These are phyloP conservation scores for Molorchus minor DNA, from an alignment of 2,888 invertebrate genomes.

Conservation along the genomic window DNA sequence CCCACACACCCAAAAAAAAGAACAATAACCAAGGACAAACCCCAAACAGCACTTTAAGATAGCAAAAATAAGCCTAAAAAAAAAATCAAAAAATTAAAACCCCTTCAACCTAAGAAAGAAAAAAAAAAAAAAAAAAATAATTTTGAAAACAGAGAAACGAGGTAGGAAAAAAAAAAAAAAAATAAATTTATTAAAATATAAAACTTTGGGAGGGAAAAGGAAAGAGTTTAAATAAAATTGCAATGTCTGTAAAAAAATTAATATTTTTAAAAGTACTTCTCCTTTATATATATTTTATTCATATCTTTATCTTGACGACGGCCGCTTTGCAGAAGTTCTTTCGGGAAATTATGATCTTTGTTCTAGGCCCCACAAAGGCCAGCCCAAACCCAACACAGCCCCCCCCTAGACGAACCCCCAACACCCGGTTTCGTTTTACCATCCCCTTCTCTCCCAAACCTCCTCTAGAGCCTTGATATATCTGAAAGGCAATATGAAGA, in stretches of 20 bases:
- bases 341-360: constrained; percentile 83
- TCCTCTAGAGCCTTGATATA: constrained; percentile 83
- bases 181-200: too few species aligned
- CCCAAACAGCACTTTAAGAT: constrained; percentile 84
- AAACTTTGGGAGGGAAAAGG: too few species aligned
- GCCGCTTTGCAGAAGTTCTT: constrained; percentile 85
- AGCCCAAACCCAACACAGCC: constrained; percentile 84
- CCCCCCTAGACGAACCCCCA: constrained; percentile 86
- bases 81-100: too few species aligned
- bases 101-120: too few species aligned
- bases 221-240: background rate
- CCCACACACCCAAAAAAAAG: constrained; percentile 87
- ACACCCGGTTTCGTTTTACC: constrained; percentile 85
- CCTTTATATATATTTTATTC: constrained; percentile 34
- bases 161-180: too few species aligned
- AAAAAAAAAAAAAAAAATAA: too few species aligned
- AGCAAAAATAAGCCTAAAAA: constrained; percentile 77
- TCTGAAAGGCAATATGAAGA: constrained; percentile 65
- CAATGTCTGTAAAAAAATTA: too few species aligned
- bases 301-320: constrained; percentile 76
- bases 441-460: constrained; percentile 84
- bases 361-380: constrained; percentile 78
- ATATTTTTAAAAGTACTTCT: background rate
- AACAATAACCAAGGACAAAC: constrained; percentile 85
- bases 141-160: too few species aligned